Evolutionary conservation across 2,113 vertebrate species (phyloP), one percentile per base, ranked within the genome.

Genomic region (Polypterus senegalus): DNA sequence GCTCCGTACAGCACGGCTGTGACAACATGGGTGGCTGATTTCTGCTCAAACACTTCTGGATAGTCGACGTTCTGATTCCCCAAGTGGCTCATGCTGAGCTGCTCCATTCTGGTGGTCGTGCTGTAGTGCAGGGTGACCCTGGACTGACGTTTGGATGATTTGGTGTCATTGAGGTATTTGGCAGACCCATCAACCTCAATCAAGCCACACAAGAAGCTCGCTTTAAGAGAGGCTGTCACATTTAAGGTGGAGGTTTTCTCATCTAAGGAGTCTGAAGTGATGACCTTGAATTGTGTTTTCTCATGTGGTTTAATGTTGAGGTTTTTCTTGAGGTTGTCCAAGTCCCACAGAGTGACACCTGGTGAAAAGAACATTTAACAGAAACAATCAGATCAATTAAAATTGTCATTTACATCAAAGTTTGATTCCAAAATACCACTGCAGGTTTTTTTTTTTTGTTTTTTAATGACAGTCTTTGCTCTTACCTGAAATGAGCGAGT

Each of bases 271-370:
- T 76, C 67, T 2, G 75, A 73, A 4, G 61, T 4, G 66, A 74
- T 66, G 58, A 77, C 68, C 53, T 68, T 63, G 27, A 64, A 66
- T 4, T 69, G 65, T 0, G 73, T 72, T 27, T 69, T 73, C 52
- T 59, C 54, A 49, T 71, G 65, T 7, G 49, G 53, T 1, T 6
- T 9, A 2, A 53, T 47, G 10, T 54, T 58, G 4, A 76, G 44
- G 48, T 76, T 54, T 46, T 66, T 68, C 47, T 63, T 6, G 1
- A 74, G 59, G 3, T 46, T 63, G 7, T 64, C 52, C 1, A 11
- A 43, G 49, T 75, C 65, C 73, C 71, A 74, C 1, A 73, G 65
- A 9, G 69, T 74, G 47, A 73, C 57, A 9, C 69, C 71, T 76
- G 61, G 52, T 7, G 49, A 43, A 49, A 51, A 49, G 10, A 9